phyloP scores from a whole-genome alignment of 2,113 vertebrate species.

The Eudorcas thomsonii region DNA sequence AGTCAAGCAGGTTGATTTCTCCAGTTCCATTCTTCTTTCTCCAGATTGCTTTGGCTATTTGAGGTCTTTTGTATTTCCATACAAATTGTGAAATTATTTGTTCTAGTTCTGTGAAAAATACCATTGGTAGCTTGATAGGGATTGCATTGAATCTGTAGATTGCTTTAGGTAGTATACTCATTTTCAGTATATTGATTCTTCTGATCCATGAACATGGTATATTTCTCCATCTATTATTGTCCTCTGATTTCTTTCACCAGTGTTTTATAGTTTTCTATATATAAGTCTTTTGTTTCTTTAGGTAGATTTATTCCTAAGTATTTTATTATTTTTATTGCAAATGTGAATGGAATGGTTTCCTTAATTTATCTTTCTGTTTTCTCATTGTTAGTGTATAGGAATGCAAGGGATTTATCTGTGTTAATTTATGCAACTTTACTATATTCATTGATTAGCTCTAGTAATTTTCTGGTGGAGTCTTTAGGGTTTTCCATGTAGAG shows the following conservation, averaged over 20 bases:
- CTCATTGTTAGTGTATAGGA: background rate
- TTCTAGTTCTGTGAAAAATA: background rate
- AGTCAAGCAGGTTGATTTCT: background rate
- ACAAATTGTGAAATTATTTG: background rate
- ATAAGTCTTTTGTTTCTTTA: background rate
- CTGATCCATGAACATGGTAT: accelerated
- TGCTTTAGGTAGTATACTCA: background rate
- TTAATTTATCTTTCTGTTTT: background rate
- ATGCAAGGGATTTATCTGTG: background rate
- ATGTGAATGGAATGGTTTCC: background rate
- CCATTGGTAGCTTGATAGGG: background rate
- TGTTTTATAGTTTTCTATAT: background rate
- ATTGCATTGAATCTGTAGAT: background rate
- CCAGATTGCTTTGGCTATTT: accelerated
- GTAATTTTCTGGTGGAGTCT: background rate
- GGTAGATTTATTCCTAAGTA: background rate
- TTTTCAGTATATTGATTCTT: background rate
- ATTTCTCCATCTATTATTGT: background rate
- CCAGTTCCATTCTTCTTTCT: background rate
- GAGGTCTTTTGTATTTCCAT: background rate
- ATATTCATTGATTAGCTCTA: background rate
- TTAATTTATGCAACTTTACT: background rate
- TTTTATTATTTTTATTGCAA: background rate
- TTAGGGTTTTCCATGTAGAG: background rate
- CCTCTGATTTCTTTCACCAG: background rate